Evolutionary conservation across 2,888 invertebrate species (phyloP).

Genomic region (Entomobrya proxima): DNA sequence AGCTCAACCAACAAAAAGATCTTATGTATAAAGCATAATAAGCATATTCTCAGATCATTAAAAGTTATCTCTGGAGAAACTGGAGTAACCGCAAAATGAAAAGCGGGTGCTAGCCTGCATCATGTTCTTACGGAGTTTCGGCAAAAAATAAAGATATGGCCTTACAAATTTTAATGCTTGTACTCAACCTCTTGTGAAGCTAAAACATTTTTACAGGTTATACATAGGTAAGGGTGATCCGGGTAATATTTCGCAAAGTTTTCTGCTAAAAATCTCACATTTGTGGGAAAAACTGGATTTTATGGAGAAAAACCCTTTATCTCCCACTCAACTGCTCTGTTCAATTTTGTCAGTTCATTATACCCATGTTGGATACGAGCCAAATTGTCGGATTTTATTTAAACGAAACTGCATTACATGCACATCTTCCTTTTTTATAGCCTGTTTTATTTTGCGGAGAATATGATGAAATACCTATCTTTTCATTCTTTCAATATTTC

Average conservation of each 20-base stretch:
- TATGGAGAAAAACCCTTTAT: constrained; percentile 28
- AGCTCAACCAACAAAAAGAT: background rate
- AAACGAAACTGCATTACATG: constrained; percentile 57
- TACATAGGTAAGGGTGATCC: no score
- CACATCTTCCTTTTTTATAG: constrained; percentile 43
- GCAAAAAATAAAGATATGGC: constrained; percentile 3
- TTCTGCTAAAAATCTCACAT: background rate
- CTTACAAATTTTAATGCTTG: background rate
- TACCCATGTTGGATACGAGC: constrained; percentile 62
- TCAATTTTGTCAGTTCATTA: constrained; percentile 64
- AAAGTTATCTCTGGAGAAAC: constrained; percentile 5
- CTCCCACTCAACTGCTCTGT: constrained; percentile 27
- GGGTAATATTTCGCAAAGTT: background rate
- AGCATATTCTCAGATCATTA: constrained; percentile 2
- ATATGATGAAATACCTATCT: constrained; percentile 43
- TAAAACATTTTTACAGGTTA: no score
- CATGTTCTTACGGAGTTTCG: background rate
- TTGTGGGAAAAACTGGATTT: constrained; percentile 11
- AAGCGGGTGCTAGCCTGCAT: constrained; percentile 17
- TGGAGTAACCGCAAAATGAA: constrained; percentile 9
- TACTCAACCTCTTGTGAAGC: no score
- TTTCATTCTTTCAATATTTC: background rate
- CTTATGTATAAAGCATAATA: background rate
- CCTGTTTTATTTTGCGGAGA: background rate
- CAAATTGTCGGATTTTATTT: constrained; percentile 59